Base-by-base conservation (phyloP, 2,113 vertebrate species). In the Excalfactoria chinensis region DNA sequence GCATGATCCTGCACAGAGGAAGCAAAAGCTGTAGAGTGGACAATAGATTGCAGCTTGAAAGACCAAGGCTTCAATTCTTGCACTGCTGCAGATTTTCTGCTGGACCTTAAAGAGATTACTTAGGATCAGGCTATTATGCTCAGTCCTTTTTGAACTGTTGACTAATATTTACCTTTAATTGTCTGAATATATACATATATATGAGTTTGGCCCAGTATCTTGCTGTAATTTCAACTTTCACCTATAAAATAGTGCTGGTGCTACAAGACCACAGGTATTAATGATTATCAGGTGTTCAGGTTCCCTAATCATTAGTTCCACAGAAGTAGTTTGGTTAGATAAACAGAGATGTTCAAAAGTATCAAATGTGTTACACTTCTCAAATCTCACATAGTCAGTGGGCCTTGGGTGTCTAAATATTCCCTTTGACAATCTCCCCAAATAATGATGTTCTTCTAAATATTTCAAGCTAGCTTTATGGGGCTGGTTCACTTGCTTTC, bases 301-400 rank as follows among this genome's bases (percentile, higher is more conserved):
- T 84, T 94, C 73, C 93, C 69, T 90, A 81, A 90, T 87, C 74
- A 72, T 93, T 92, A 84, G 84, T 93, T 94, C 66, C 86, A 84
- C 63, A 64, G 77, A 92, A 93, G 69, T 89, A 93, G 63, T 89
- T 79, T 95, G 56, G 69, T 86, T 95, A 82, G 78, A 92, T 84
- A 95, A 94, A 93, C 86, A 94, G 91, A 92, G 67, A 88, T 87
- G 55, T 90, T 95, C n/a, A 75, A 84, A 87, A 84, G 73, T 78
- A 58, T 94, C 89, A 92, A 66, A 91, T 87, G 26, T 73, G 44
- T 92, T 95, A 92, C 74, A 78, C 44, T 75, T 55, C 81, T 95
- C 78, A 81, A 69, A 82, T 71, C 58, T 93, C 73, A 72, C 67
- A 82, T 84, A 82, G 77, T 90, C 93, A 93, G 84, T 89, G 84